Conservation (phyloP, 2,797 vertebrate genomes). For the Platyrinchus mystaceus region DNA sequence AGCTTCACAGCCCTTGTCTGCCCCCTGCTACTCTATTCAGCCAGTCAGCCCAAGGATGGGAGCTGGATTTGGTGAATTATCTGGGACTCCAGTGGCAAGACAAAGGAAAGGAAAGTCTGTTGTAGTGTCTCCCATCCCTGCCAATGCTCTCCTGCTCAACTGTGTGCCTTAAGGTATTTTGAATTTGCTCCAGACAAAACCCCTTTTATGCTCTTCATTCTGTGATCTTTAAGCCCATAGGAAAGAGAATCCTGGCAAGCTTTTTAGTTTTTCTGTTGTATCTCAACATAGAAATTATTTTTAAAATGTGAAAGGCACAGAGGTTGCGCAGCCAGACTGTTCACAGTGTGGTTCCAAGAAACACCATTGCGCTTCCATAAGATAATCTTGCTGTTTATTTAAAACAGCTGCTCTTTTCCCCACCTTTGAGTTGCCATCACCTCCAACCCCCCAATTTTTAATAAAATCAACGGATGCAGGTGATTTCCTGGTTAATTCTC, state of each 20-base stretch:
- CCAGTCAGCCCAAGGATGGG: background rate
- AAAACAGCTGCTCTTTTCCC: background rate
- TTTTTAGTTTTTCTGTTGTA: conserved; percentile 30
- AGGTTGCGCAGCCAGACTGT: conserved; percentile 24
- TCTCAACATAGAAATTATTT: conserved; percentile 36
- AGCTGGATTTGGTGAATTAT: conserved; percentile 46
- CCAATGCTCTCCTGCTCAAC: background rate
- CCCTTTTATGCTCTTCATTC: conserved; percentile 21
- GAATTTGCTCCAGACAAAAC: conserved; percentile 39
- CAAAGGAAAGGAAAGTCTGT: conserved; percentile 49
- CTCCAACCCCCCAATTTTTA: background rate
- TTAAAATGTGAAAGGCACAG: conserved; percentile 12
- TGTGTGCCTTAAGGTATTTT: conserved; percentile 24
- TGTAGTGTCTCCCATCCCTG: conserved; percentile 7
- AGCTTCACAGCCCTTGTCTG: conserved; percentile 41
- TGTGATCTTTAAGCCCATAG: background rate
- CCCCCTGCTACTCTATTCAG: conserved; percentile 54
- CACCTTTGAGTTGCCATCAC: background rate
- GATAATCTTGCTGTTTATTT: conserved; percentile 14
- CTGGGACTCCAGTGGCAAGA: background rate
- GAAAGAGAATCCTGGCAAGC: conserved; percentile 5
- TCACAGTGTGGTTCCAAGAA: conserved; percentile 44
- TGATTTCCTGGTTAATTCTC: conserved; percentile 53
- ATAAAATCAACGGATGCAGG: background rate
- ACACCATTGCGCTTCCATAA: background rate